Evolutionary conservation across 2,797 vertebrate species (phyloP).

Genomic region (Hydrophis major): DNA sequence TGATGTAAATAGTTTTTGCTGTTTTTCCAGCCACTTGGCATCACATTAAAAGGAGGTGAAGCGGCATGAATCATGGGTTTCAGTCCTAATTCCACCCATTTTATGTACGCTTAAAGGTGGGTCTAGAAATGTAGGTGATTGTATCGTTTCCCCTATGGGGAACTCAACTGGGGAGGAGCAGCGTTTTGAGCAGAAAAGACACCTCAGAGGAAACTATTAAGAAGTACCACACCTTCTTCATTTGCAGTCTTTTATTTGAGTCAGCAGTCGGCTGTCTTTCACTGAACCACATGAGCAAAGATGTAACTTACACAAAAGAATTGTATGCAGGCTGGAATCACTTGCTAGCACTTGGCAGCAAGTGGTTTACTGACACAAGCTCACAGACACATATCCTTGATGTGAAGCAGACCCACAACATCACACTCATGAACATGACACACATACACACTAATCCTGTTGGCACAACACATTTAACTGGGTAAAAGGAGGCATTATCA

Average conservation of each 20-base stretch:
- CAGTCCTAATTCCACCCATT: not conserved
- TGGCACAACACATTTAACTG: not conserved
- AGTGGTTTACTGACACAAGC: not conserved
- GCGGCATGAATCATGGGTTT: too few species aligned
- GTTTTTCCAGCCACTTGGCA: not conserved
- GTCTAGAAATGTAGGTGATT: not conserved
- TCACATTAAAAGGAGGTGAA: not conserved
- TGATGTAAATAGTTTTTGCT: constrained; percentile 18
- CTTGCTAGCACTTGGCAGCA: not conserved
- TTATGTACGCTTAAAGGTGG: not conserved
- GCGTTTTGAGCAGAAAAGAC: not conserved
- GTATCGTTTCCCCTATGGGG: not conserved
- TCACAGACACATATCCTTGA: not conserved
- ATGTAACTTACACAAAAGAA: not conserved
- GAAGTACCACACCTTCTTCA: not conserved
- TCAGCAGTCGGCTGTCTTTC: not conserved
- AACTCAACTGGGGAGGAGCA: not conserved
- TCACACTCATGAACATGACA: not conserved
- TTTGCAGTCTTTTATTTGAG: not conserved
- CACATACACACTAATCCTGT: not conserved
- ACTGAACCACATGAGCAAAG: not conserved
- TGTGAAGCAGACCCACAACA: not conserved
- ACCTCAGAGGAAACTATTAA: not conserved
- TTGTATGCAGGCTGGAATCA: not conserved
- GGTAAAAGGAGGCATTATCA: not conserved